Percentiles rank a stretch among this genome's conserved stretches.
phyloP scores from a whole-genome alignment of 2,797 vertebrate genomes.

The Platyrinchus mystaceus region DNA sequence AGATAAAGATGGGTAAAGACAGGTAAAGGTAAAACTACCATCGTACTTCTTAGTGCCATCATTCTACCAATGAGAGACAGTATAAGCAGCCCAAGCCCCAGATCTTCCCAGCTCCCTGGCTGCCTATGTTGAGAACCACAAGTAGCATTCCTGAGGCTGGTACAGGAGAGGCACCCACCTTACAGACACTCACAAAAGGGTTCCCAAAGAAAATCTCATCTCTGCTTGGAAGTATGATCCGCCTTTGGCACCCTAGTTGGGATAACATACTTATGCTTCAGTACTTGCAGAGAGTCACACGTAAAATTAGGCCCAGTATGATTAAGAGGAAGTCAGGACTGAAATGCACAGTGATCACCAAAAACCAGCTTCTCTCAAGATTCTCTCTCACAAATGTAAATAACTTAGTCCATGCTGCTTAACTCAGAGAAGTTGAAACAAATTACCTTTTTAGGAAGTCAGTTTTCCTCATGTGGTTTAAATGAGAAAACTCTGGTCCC shows the following conservation, averaged over 20 bases:
- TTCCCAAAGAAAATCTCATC: neutral
- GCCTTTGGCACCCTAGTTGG: neutral
- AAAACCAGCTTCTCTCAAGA: neutral
- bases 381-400: neutral
- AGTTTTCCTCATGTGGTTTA: neutral
- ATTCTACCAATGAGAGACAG: neutral
- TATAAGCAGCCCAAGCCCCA: neutral
- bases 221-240: neutral
- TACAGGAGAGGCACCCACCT: neutral
- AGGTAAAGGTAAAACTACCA: neutral
- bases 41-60: neutral
- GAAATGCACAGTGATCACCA: rapidly evolving
- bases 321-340: neutral
- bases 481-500: neutral
- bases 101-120: neutral
- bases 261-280: neutral
- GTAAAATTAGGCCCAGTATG: neutral
- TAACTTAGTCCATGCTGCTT: neutral
- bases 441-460: neutral
- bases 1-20: neutral
- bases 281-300: rapidly evolving
- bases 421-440: neutral
- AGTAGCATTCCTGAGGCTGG: neutral
- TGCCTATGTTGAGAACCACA: neutral
- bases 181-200: neutral